Base-by-base conservation (phyloP, 2,888 invertebrate genomes). In the Petrophora chlorosata region DNA sequence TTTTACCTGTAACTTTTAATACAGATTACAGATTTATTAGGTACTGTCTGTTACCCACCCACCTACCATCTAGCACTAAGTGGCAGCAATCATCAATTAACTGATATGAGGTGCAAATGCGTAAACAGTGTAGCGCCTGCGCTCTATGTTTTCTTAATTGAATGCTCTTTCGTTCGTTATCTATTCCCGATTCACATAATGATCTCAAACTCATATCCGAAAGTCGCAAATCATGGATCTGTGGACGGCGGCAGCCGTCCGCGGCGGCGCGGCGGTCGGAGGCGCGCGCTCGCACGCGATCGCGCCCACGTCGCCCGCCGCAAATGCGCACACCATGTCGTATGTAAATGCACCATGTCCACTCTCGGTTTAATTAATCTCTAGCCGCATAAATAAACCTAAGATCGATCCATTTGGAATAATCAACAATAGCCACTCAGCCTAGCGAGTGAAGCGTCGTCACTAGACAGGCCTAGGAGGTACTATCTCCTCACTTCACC, bases 271-370 rank as follows among this genome's bases (percentile, higher is more conserved):
- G 22, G 22, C 7, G 22, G 7, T 2, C 7, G 22, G 22, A 8
- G 5, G 22, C 3, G 22, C 8, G 3, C 7, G 28, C 49, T 66
- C 60, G 56, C 67, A 48, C 57, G 51, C 53, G 29, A 33, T 12
- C 41, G 28, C 83, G 77, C 86, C 83, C 82, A 82, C 84, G 73
- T 77, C 57, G 65, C 62, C 67, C 66, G 64, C 70, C 70, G 82
- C 85, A 87, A 90, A 90, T 90, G 90, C 90, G 83, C 80, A 73
- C 85, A 70, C 83, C 89, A 79, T 91, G 90, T 90, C 82, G 68
- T 90, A 91, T 91, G 90, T 85, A 83, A 91, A 91, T 91, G 80
- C 73, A 72, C 74, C 85, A 72, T 85, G 88, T 88, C 80, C 79
- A 78, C 79, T 79, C 79, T 59, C 73, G 72, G 72, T 73, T 87